These are phyloP conservation scores for Hymenopus coronatus DNA, from an alignment of 2,888 invertebrate genomes.

Conservation along the genomic window DNA sequence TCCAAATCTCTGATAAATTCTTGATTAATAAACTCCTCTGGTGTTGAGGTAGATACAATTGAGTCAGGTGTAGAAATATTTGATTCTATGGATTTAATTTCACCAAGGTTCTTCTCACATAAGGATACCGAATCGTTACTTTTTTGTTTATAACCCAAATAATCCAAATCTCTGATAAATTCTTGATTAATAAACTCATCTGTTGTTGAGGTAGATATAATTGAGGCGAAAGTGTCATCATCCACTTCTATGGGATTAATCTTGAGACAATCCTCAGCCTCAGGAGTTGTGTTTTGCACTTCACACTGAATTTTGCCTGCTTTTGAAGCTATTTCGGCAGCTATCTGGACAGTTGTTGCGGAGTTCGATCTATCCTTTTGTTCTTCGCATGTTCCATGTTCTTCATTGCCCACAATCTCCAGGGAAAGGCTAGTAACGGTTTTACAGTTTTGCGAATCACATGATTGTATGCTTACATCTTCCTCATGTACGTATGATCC, in stretches of 20 bases:
- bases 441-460: too few species aligned
- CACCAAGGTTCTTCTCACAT: neutral
- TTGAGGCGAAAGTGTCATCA: too few species aligned
- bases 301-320: neutral
- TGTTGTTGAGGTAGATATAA: neutral
- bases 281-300: neutral
- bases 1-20: neutral
- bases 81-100: neutral
- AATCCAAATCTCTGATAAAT: neutral
- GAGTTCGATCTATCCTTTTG: too few species aligned
- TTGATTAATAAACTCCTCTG: neutral
- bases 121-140: neutral
- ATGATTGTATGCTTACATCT: neutral
- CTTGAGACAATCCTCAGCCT: too few species aligned
- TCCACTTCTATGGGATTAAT: too few species aligned
- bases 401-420: neutral
- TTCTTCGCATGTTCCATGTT: too few species aligned
- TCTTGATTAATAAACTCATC: neutral
- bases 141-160: neutral
- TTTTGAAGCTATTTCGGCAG: neutral
- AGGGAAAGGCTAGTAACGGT: neutral
- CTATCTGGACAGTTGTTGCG: neutral
- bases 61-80: neutral
- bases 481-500: neutral
- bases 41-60: neutral